Percentiles rank a stretch among this genome's conserved stretches.
These are phyloP conservation scores for Bombyx mandarina DNA, from an alignment of 1,140 invertebrate species.

Conservation along the genomic window DNA sequence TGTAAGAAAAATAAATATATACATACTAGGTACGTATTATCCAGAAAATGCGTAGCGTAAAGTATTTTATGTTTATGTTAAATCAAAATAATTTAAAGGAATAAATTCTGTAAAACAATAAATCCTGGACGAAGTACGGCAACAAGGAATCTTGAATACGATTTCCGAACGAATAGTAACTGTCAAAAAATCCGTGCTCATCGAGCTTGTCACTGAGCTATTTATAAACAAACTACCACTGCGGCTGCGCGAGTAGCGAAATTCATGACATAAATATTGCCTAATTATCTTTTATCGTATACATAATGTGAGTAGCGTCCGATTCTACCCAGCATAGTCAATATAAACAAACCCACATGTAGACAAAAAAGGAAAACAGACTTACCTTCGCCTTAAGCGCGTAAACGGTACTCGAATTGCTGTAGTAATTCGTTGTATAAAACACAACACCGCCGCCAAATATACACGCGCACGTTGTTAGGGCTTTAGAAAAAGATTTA, in stretches of 20 bases:
- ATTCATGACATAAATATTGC: slow-evolving; percentile 21
- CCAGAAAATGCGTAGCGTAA: too few species aligned
- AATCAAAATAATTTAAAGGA: too few species aligned
- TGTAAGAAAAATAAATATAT: too few species aligned
- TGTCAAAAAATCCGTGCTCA: slow-evolving; percentile 18
- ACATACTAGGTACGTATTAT: too few species aligned
- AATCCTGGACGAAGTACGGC: too few species aligned
- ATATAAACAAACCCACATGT: neutral
- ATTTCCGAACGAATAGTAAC: slow-evolving; percentile 26
- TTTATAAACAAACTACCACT: slow-evolving; percentile 28
- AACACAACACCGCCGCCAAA: slow-evolving; percentile 41
- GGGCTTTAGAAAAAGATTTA: slow-evolving; percentile 36
- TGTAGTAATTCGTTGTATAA: slow-evolving; percentile 41
- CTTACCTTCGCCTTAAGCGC: slow-evolving; percentile 60
- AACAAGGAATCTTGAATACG: neutral
- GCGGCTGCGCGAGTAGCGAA: slow-evolving; percentile 15
- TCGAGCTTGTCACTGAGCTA: slow-evolving; percentile 11
- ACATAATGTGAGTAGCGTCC: slow-evolving; percentile 1
- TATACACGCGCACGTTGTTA: slow-evolving; percentile 54
- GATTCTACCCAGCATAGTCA: neutral
- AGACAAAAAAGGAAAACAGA: slow-evolving; percentile 5
- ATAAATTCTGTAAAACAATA: too few species aligned
- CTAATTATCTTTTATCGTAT: neutral
- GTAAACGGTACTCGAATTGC: slow-evolving; percentile 39
- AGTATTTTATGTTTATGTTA: too few species aligned